Evolutionary conservation across 1,140 invertebrate genomes (phyloP).

Genomic region (Megalonaias nervosa): DNA sequence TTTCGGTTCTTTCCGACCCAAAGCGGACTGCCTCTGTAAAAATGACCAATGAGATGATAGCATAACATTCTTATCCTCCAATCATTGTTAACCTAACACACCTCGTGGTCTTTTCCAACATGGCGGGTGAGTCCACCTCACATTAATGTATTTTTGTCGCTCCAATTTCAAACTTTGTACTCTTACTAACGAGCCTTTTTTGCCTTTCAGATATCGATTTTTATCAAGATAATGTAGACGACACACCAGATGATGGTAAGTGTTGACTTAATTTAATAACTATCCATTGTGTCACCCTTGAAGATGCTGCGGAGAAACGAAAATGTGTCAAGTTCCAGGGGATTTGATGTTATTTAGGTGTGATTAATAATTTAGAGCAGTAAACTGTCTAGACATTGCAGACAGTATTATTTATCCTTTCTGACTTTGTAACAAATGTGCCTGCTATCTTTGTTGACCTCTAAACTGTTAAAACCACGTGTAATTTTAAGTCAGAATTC

Average conservation of each 20-base stretch:
- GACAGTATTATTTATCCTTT: no score
- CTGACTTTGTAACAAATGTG: no score
- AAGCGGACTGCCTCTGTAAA: constrained; percentile 41
- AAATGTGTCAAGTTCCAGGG: constrained; percentile 45
- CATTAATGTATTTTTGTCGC: constrained; percentile 63
- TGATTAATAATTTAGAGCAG: no score
- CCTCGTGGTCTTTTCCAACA: constrained; percentile 69
- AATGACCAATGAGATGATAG: constrained; percentile 54
- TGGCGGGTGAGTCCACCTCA: constrained; percentile 71
- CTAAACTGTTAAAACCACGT: constrained; percentile 46
- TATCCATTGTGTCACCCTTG: constrained; percentile 35
- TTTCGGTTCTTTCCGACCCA: constrained; percentile 52
- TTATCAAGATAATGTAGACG: constrained; percentile 64
- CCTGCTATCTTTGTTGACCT: constrained; percentile 6
- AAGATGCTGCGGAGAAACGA: constrained; percentile 49
- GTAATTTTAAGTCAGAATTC: constrained; percentile 55
- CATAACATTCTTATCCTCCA: constrained; percentile 50
- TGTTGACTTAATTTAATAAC: constrained; percentile 42
- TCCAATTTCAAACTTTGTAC: constrained; percentile 58
- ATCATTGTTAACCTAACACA: constrained; percentile 59
- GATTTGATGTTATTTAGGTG: no score
- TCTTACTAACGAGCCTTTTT: constrained; percentile 48
- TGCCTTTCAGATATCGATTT: constrained; percentile 69
- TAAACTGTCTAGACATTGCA: no score
- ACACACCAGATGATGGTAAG: constrained; percentile 66